Evolutionary conservation across 2,888 invertebrate species (phyloP), one percentile per base, ranked within the genome.

Genomic region (Psylliodes chrysocephalus): DNA sequence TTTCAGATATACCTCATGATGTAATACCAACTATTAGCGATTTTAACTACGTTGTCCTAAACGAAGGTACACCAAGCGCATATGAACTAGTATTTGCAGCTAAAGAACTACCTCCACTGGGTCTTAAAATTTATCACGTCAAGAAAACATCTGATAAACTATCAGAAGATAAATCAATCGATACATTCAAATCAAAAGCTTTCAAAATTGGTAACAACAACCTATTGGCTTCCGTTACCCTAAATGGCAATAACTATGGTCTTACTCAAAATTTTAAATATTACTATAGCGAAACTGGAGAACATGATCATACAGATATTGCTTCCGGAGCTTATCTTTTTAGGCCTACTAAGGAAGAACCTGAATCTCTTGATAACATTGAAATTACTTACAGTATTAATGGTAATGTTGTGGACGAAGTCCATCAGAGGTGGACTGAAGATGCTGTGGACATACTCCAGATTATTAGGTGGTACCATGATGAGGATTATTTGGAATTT

Each of bases 301-400:
- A 93, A 92, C 74, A 77, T 0, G 82, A 84, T 5, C 5, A 33
- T 51, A 12, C 22, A 68, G 84, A 93, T 61, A 89, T 38, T 18
- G 2, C 95, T 0, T 96, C 96, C 0, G 98, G 98, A 0, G 97
- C 97, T 0, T 98, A 98, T 75, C 91, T 96, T 25, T 93, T 94
- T 80, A 84, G 93, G 46, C 93, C 93, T 0, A 33, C n/a, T 15
- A 62, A 38, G 19, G 8, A 12, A 22, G 38, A 15, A 12, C 40
- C 63, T 15, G 63, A 60, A 33, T 10, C 22, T 28, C n/a, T 60
- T 17, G 17, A 40, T 7, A 49, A 49, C 1, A 28, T 49, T 5
- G 15, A 49, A 15, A 49, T 49, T n/a, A 15, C 12, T 12, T 14
- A 28, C 14, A 19, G 28, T 12, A 5, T 57, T 12, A 52, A 5